These are phyloP conservation scores for Orientallactaga bullata DNA, from an alignment of 2,113 vertebrate species.

Conservation along the genomic window DNA sequence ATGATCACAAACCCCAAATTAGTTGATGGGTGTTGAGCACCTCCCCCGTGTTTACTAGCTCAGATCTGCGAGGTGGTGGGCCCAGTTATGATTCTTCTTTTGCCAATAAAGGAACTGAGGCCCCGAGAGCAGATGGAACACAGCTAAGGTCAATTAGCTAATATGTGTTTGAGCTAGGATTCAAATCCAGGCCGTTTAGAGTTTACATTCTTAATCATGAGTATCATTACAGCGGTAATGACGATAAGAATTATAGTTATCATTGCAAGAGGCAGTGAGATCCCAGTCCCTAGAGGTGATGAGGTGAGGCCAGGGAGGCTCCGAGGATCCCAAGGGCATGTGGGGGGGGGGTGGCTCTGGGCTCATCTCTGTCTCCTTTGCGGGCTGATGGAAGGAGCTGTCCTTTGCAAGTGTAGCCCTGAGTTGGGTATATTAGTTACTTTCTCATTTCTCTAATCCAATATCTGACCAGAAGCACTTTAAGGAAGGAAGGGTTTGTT, in stretches of 20 bases:
- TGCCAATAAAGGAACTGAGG: background rate
- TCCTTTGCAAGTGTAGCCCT: background rate
- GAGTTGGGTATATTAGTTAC: no score
- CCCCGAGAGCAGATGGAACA: background rate
- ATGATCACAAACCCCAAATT: rapidly evolving
- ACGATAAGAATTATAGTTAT: slow-evolving; percentile 51
- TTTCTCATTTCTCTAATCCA: no score
- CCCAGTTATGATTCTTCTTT: background rate
- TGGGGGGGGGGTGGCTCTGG: background rate
- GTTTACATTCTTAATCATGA: background rate
- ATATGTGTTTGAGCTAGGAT: background rate
- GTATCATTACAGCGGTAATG: slow-evolving; percentile 39
- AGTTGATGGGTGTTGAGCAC: rapidly evolving
- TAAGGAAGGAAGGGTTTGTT: no score
- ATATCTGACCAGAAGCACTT: no score
- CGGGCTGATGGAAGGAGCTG: background rate
- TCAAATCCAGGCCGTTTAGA: slow-evolving; percentile 32
- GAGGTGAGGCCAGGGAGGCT: background rate
- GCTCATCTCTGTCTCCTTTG: background rate
- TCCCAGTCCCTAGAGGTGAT: slow-evolving; percentile 3
- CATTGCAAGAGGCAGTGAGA: slow-evolving; percentile 14
- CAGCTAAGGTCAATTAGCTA: slow-evolving; percentile 31
- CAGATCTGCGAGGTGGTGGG: background rate
- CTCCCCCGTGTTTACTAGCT: rapidly evolving
- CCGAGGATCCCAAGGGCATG: background rate